A percentile compares a stretch with the other conserved stretches of the same genome.
These are phyloP conservation scores for Gallinago stenura DNA, from an alignment of 2,797 vertebrate species.

Conservation along the genomic window DNA sequence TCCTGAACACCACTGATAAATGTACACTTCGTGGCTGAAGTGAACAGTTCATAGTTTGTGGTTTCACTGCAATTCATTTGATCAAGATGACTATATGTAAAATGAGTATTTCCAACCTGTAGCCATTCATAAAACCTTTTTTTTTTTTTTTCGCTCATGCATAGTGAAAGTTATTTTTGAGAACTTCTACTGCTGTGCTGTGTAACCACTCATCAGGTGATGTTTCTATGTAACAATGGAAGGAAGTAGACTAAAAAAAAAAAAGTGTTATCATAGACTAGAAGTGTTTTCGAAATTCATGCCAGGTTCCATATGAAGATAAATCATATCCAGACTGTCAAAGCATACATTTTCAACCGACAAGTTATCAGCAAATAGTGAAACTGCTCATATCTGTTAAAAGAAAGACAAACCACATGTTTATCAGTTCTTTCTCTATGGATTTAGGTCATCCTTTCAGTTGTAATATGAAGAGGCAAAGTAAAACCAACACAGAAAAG, in stretches of 20 bases:
- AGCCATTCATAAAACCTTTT: background rate
- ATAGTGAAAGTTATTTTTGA: background rate
- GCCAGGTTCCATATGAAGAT: slow-evolving; percentile 34
- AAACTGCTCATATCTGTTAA: background rate
- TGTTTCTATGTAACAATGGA: slow-evolving; percentile 52
- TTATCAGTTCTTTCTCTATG: background rate
- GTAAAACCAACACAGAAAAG: background rate
- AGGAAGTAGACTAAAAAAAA: slow-evolving; percentile 37
- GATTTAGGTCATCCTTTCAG: background rate
- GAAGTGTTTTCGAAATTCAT: slow-evolving; percentile 43
- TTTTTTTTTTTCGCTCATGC: background rate
- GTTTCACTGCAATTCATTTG: background rate
- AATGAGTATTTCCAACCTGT: background rate
- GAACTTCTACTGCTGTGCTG: background rate
- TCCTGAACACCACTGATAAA: background rate
- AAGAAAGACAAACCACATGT: background rate
- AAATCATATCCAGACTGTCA: slow-evolving; percentile 8
- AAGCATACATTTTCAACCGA: slow-evolving; percentile 11
- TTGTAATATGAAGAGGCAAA: background rate
- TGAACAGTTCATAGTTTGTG: background rate
- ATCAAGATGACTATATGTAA: background rate
- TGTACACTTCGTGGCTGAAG: background rate
- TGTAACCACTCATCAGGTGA: background rate
- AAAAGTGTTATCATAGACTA: slow-evolving; percentile 6
- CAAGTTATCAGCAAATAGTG: background rate